Base-by-base conservation (phyloP, 2,888 invertebrate genomes). In the Pterostichus madidus region DNA sequence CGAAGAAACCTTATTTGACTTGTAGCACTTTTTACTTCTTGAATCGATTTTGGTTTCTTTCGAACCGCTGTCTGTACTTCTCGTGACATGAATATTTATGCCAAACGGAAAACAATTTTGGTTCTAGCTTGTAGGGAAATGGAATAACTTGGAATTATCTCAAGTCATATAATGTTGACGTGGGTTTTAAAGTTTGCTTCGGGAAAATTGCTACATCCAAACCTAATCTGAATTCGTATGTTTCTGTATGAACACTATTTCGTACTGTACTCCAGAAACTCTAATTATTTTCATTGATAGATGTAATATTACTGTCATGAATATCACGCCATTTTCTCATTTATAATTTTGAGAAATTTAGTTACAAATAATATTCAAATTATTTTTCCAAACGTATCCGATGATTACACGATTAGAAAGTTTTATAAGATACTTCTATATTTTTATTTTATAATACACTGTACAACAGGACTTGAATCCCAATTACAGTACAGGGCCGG, bases 61-160 rank as follows among this genome's bases (percentile, higher is more conserved):
- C 68, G 44, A 68, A 68, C 68, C 68, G 44, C 13, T 68, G 68
- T 46, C 31, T 73, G 73, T 46, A 46, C 49, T 73, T 44, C 46
- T 46, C 73, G 73, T 73, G 73, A 73, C 73, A 73, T 73, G 73
- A 73, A 73, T 73, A 73, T 73, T 73, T 73, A 73, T 73, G 73
- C 31, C 7, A 49, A 44, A 17, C 73, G 73, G 49, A 73, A 73
- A 73, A 46, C 73, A 73, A 73, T 73, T 73, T 73, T 46, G 49
- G 73, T 73, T 73, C 44, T 46, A n/a, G 73, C 49, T 73, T 15
- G 39, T 10, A 39, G 31, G 39, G 68, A 68, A 68, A 68, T 68
- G 68, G 44, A 68, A 68, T 68, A 68, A 68, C 68, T 35, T 68
- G 35, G 68, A 68, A 68, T 68, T 68, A 68, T 68, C 68, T 44